Base-by-base conservation (phyloP, 2,797 vertebrate species). In the Siniperca scherzeri region DNA sequence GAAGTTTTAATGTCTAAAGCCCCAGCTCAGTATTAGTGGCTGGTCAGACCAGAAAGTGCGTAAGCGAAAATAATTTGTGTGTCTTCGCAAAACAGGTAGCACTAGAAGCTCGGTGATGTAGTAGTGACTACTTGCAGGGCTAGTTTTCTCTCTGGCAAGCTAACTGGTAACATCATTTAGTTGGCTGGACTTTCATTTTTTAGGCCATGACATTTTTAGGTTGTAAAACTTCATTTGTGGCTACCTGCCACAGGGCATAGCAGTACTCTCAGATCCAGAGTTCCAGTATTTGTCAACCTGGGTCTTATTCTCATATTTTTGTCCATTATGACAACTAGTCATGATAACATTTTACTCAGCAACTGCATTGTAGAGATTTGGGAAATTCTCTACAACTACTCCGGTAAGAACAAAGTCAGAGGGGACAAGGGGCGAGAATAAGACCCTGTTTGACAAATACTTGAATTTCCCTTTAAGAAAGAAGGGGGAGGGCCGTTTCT, bases 131-230 rank as follows among this genome's bases (percentile, higher is more conserved):
- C n/a, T 42, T 14, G 50, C 11, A 30, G 60, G 46, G 52, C 62
- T 17, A 44, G 2, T 21, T 53, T 10, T 53, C 21, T 22, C 50
- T 53, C 36, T n/a, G 40, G 21, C 0, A 1, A 25, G 25, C 17
- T 30, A 48, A 38, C 9, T 36, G 74, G 33, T 14, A 69, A 21
- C 27, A 22, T 22, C 21, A n/a, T 64, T 74, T 55, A 42, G 21
- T 56, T 13, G 42, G n/a, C 82, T 84, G 81, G 73, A 88, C 81
- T 71, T 81, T 84, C 0, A 9, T 40, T 82, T 70, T 67, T 50
- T 36, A 55, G 48, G 59, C 55, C 27, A 25, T 38, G 42, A 83
- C 13, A 38, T 85, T 77, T 79, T 69, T 10, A 50, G 8, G 38
- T 46, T 0, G 9, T 69, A 22, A 59, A 0, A 5, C 53, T 80